Evolutionary conservation across 1,140 invertebrate genomes (phyloP).

Genomic region (Hydropsyche tenuis): DNA sequence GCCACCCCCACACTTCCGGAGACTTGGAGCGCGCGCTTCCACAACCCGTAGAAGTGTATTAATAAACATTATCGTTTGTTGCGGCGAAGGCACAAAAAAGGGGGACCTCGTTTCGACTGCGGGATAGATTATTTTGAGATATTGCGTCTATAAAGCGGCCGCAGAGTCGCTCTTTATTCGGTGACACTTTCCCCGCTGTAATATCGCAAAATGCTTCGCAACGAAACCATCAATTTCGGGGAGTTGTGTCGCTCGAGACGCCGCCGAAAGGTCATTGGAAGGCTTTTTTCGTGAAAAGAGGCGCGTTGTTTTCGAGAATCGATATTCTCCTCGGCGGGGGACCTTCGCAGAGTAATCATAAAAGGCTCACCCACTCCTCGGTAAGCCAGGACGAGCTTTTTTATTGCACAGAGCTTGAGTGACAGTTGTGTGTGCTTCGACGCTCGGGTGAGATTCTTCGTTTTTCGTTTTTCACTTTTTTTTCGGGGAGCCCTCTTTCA

Average conservation of each 20-base stretch:
- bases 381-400: slow-evolving; percentile 27
- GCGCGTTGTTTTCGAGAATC: slow-evolving; percentile 26
- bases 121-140: background rate
- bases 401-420: slow-evolving; percentile 36
- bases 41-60: too few species aligned
- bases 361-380: slow-evolving; percentile 23
- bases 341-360: slow-evolving; percentile 20
- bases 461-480: slow-evolving; percentile 17
- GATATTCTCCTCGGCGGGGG: slow-evolving; percentile 11
- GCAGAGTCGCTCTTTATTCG: background rate
- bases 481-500: too few species aligned
- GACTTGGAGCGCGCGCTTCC: too few species aligned
- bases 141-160: slow-evolving; percentile 8
- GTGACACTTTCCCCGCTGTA: background rate
- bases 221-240: slow-evolving; percentile 16
- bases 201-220: background rate
- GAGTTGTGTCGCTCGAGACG: background rate
- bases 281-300: background rate
- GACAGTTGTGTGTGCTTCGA: slow-evolving; percentile 35
- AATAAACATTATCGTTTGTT: too few species aligned
- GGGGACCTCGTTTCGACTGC: too few species aligned
- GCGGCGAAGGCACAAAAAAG: too few species aligned
- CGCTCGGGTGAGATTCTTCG: slow-evolving; percentile 11
- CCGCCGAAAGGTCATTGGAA: slow-evolving; percentile 18
- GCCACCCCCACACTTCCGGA: too few species aligned